phyloP scores from a whole-genome alignment of 53 echinoderm and acorn worm species.

The Apostichopus leukothele region DNA sequence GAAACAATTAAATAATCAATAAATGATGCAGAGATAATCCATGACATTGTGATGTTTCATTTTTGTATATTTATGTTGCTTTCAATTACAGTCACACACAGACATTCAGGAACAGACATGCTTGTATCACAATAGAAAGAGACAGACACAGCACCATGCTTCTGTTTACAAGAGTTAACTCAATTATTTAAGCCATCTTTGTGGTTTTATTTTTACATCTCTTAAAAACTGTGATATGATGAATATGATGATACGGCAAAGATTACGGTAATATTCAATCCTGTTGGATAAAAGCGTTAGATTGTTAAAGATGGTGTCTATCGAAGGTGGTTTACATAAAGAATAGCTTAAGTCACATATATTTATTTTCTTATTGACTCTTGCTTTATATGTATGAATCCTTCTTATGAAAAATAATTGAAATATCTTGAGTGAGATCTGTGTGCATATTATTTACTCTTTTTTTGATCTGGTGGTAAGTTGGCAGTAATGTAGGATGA shows the following conservation, averaged over 20 bases:
- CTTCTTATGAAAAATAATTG: no score
- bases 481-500: no score
- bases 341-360: no score
- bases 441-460: no score
- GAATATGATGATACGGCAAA: constrained; percentile 11
- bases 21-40: neutral
- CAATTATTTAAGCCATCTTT: neutral
- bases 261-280: constrained; percentile 4
- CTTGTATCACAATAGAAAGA: constrained; percentile 31
- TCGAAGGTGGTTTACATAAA: neutral
- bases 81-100: constrained; percentile 40
- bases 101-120: constrained; percentile 46
- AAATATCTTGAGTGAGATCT: no score
- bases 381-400: no score
- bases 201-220: constrained; percentile 12
- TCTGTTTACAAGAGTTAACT: constrained; percentile 24
- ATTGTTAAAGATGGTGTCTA: constrained; percentile 7
- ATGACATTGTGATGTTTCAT: neutral
- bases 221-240: neutral
- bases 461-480: no score
- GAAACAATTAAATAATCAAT: neutral
- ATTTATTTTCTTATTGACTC: no score
- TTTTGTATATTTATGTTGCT: constrained; percentile 32
- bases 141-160: constrained; percentile 50
- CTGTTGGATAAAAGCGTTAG: constrained; percentile 10